Evolutionary conservation across 2,797 vertebrate species (phyloP), one percentile per base, ranked within the genome.

Genomic region (Hydrophis major): DNA sequence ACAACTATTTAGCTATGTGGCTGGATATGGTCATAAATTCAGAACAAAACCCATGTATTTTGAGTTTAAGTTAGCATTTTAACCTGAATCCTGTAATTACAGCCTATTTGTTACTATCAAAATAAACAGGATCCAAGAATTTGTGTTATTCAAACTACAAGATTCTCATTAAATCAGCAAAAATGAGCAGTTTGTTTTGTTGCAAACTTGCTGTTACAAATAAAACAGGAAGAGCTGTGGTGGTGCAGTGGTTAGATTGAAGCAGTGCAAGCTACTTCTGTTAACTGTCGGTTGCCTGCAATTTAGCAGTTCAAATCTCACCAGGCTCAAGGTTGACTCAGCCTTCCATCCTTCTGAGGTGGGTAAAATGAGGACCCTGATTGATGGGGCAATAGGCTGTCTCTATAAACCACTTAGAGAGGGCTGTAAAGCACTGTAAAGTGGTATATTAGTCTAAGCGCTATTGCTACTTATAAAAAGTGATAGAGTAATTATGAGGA

Each of bases 121-220:
- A 86, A 89, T n/a, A 86, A 92, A 42, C 10, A n/a, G n/a, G 47
- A 92, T 60, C 57, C 69, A 89, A 50, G 87, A 78, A 56, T 22
- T 60, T 59, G 78, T 89, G 59, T 57, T 89, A 53, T 92, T 89
- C 88, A 92, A 86, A n/a, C 86, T 69, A 92, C 47, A 89, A 92
- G 42, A 89, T 32, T 63, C 28, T 11, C 10, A 53, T 63, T 83
- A 89, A 92, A 83, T 61, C 22, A 89, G 56, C 56, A 78, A 89
- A 78, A 92, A 18, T 32, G 27, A 25, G 57, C 87, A 92, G 69
- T 7, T 18, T 89, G 59, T 22, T 55, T 55, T 78, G 42, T 28
- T 74, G n/a, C 42, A 89, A 86, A 63, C 47, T 13, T 93, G 59
- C 53, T 53, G 91, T 42, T 55, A 88, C 22, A 88, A 89, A 42